phyloP scores from a whole-genome alignment of 2,888 invertebrate genomes.

The Coelopa pilipes region DNA sequence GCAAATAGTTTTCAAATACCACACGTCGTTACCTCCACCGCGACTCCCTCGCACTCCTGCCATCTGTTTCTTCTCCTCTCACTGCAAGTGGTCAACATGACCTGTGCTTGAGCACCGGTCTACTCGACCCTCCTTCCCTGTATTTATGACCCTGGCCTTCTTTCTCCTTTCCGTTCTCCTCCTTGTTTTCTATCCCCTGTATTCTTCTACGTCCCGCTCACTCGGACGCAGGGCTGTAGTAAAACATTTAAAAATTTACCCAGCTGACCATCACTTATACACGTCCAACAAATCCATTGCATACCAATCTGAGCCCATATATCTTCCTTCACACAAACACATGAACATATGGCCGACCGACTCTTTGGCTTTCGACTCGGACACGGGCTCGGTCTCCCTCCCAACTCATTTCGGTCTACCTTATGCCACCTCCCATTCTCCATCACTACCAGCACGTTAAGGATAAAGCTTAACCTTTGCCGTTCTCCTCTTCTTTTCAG shows the following conservation, averaged over 20 bases:
- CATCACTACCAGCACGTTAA: no score
- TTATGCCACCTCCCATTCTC: no score
- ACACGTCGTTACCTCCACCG: no score
- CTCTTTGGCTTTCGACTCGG: neutral
- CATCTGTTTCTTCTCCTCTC: no score
- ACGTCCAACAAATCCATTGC: slow-evolving; percentile 14
- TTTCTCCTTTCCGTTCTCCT: neutral
- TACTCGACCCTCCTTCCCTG: no score
- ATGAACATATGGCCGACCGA: neutral
- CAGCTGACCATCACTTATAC: slow-evolving; percentile 23
- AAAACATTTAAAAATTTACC: slow-evolving; percentile 22
- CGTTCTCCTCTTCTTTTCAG: slow-evolving; percentile 52
- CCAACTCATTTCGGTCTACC: neutral
- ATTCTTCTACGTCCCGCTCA: no score
- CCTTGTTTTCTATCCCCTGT: no score
- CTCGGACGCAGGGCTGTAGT: neutral
- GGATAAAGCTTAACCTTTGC: no score
- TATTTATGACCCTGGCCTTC: neutral
- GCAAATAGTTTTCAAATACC: no score
- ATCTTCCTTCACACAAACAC: slow-evolving; percentile 8
- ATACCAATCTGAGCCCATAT: slow-evolving; percentile 25
- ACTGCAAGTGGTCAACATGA: no score
- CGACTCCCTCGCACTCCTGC: no score
- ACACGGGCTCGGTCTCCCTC: neutral
- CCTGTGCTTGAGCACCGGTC: no score